Evolutionary conservation across 1,140 invertebrate species (phyloP), one percentile per base, ranked within the genome.

Genomic region (Drosophila nannoptera): DNA sequence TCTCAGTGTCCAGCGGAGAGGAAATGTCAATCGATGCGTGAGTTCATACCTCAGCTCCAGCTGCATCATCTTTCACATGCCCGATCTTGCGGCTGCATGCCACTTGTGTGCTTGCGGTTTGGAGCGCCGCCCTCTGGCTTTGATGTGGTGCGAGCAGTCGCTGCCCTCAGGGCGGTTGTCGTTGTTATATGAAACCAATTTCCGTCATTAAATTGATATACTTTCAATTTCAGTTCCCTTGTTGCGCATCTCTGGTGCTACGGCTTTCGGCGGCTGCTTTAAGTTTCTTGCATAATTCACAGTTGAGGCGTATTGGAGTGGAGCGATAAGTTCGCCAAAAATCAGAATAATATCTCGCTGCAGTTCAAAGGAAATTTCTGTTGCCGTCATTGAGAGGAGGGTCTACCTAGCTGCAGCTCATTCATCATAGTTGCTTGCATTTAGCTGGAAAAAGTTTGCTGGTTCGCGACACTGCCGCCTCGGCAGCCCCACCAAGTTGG

Each of bases 371-470:
- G 42, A 46, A 45, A 50, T 48, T 40, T 62, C 38, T 48, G 33
- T 43, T n/a, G n/a, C 31, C 12, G 35, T 2, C 35, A 9, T 42
- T n/a, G 40, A 6, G 38, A 5, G 38, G 3, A n/a, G 11, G 38
- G 48, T 22, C 33, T 60, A 38, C n/a, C 46, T 54, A 68, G 55
- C 52, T 35, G 73, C 40, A 33, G 56, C 75, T 77, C 81, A 84
- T 84, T 84, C 77, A 84, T 84, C 77, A 86, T 84, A 75, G 63
- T 71, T 69, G 45, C 59, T 70, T 77, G 81, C 74, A 72, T 80
- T 71, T 77, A 69, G 74, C 66, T 76, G 76, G 63, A 71, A 68
- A 77, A 84, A 80, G 69, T 80, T 82, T 64, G 65, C 65, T n/a
- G 12, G 45, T 63, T 55, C 59, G 53, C 12, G 4, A 35, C 31